Base-by-base conservation (phyloP, 2,888 invertebrate genomes). In the Cantharis lateralis region DNA sequence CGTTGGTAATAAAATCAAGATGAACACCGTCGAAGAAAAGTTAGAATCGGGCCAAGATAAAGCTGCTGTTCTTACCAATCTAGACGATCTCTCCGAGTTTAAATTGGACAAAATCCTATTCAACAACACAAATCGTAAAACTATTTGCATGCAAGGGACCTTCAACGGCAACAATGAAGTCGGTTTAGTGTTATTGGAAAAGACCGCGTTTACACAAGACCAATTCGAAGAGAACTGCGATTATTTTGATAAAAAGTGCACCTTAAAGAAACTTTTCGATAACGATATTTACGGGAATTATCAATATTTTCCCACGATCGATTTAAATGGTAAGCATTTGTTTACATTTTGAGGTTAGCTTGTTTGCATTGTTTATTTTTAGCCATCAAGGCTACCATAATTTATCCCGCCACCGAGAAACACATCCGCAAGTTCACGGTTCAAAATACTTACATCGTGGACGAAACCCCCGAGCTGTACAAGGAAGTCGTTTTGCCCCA, bases 331-430 rank as follows among this genome's bases (percentile, higher is more conserved):
- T 95, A 87, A 90, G 90, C 87, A 79, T 68, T 16, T 11, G 71
- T 62, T 48, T 69, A 69, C 63, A 61, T 48, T 24, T 68, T 15
- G 66, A 61, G 74, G 68, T 77, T 70, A 32, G 71, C 1, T 80
- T 72, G 71, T 64, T 72, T 70, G 48, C 66, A 79, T 28, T 63
- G 26, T 80, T 13, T 78, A 75, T 70, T 90, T 90, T 10, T 87
- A 97, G 97, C 92, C 82, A 90, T 98, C 3, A 98, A 98, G 86
- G 92, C 95, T 0, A 96, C 96, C 10, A 90, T 99, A 24, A 95
- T 99, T 80, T 95, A 95, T 88, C 99, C 99, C 2, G 98, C 98
- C 0, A 96, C 97, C 26, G 93, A 95, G 73, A 96, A 96, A 85
- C 98, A 98, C 84, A 93, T 99, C 15, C 90, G 92, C 9, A 99